Evolutionary conservation across 2,888 invertebrate genomes (phyloP), one percentile per base, ranked within the genome.

Genomic region (Atherix ibis): DNA sequence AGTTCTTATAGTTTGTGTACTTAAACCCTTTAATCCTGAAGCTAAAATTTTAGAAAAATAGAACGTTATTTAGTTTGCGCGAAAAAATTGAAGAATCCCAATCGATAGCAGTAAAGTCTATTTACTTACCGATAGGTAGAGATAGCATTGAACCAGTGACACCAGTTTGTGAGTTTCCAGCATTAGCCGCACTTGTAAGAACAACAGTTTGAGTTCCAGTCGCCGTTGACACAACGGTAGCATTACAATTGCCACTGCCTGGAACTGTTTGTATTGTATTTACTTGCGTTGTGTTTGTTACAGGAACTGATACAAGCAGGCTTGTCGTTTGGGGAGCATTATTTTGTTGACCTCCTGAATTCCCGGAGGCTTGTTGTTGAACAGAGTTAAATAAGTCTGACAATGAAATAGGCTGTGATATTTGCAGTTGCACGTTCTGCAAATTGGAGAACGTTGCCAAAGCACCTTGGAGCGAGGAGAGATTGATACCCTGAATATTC

Each of bases 381-480:
- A 46, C 48, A 36, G 62, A 63, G 31, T 62, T 54, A 41, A 62
- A 62, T 37, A 66, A 53, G 5, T 67, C 66, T 26, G 80, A 77
- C 48, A 82, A 63, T 32, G 85, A 84, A 46, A 87, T 83, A 4
- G 85, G 84, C 45, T 84, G 83, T n/a, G 83, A 71, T 48, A 87
- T 74, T 53, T 85, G 85, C 31, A 82, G 71, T 64, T 81, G 79
- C 34, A 81, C 78, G 57, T 81, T 82, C 55, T 82, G 82, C 32
- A 83, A 61, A 18, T 79, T 79, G 40, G 80, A 74, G 37, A 61
- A 60, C 36, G 58, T 58, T 5, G 58, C 52, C 50, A 61, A 59
- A 6, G 60, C 58, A 35, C 81, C 73, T 46, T 73, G 72, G 40
- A 75, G 56, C 50, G 70, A 71, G 34, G 80, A 71, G 45, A 82